Conservation (phyloP, 2,888 invertebrate species). For the Synanthedon formicaeformis region DNA sequence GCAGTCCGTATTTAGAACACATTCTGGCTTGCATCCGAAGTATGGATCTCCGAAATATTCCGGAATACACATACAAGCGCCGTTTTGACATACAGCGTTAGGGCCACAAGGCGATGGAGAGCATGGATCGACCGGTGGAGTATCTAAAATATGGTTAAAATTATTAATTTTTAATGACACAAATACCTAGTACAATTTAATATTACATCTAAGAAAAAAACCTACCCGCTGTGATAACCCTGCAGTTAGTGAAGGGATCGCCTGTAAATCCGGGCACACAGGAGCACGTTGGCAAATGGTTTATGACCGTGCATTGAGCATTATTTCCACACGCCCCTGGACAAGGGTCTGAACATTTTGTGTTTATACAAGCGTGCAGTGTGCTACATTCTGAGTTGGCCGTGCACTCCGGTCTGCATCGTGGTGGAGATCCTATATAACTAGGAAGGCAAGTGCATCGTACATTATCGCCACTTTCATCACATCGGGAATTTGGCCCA, state of each 20-base stretch:
- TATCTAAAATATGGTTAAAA: conserved; percentile 33
- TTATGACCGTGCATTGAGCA: conserved; percentile 79
- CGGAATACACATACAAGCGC: conserved; percentile 77
- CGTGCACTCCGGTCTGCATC: conserved; percentile 80
- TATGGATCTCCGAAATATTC: conserved; percentile 83
- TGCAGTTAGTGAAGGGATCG: conserved; percentile 76
- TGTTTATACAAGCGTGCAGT: conserved; percentile 76
- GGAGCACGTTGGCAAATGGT: conserved; percentile 77
- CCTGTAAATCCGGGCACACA: conserved; percentile 78
- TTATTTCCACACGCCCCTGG: conserved; percentile 82
- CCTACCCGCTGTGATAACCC: conserved; percentile 11
- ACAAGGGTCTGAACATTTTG: conserved; percentile 81
- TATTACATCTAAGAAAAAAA: background rate
- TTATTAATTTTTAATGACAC: conserved; percentile 1
- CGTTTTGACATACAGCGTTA: conserved; percentile 73
- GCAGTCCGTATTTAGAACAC: conserved; percentile 81
- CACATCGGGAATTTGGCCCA: conserved; percentile 81
- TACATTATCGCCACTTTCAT: conserved; percentile 73
- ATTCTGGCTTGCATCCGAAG: conserved; percentile 81
- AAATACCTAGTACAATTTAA: background rate
- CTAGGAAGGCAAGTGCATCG: conserved; percentile 79
- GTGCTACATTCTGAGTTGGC: conserved; percentile 79
- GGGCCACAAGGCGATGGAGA: conserved; percentile 79
- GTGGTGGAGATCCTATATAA: conserved; percentile 81
- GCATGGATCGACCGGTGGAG: conserved; percentile 68